Evolutionary conservation across 2,113 vertebrate genomes (phyloP), one percentile per base, ranked within the genome.

Genomic region (Nycticorax nycticorax): DNA sequence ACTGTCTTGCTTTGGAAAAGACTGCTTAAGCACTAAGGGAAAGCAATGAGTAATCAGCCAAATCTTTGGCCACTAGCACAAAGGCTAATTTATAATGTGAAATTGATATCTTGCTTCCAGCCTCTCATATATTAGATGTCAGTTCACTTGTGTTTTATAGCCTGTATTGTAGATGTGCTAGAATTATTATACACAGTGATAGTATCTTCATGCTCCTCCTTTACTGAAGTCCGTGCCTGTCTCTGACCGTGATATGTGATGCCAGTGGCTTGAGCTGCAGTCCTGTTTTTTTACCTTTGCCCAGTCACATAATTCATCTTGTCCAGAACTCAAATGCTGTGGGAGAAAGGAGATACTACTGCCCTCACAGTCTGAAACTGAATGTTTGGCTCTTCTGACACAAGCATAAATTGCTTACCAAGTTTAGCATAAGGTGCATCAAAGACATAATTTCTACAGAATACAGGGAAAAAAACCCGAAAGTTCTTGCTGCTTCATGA

Each of bases 11-110:
- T 89, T 95, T 96, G 95, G 93, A 94, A 96, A 89, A 78, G 88
- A 68, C 89, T 97, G 87, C 95, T 96, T 95, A 92, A 97, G 91
- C 78, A 79, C 78, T 85, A 90, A 62, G 95, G 94, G 91, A 96
- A 88, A 84, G 72, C 80, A 94, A 81, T 98, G 98, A 98, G 92
- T 98, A 98, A 98, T 98, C 96, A 95, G 92, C 87, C 89, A 93
- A 97, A 97, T 98, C 97, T 98, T 98, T 98, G 98, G 98, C 97
- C 98, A 98, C 97, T 98, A 96, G 97, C 67, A 96, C 98, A 96
- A 96, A 95, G 85, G 76, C 87, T 94, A 79, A 95, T 95, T 89
- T 95, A 87, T 91, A 21, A 96, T 86, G 76, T 93, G 86, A 89
- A 92, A 90, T 48, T 83, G 76, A 33, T 86, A 72, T 83, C 72